Evolutionary conservation across 2,113 vertebrate genomes (phyloP), one percentile per base, ranked within the genome.

Genomic region (Centropristis striata): DNA sequence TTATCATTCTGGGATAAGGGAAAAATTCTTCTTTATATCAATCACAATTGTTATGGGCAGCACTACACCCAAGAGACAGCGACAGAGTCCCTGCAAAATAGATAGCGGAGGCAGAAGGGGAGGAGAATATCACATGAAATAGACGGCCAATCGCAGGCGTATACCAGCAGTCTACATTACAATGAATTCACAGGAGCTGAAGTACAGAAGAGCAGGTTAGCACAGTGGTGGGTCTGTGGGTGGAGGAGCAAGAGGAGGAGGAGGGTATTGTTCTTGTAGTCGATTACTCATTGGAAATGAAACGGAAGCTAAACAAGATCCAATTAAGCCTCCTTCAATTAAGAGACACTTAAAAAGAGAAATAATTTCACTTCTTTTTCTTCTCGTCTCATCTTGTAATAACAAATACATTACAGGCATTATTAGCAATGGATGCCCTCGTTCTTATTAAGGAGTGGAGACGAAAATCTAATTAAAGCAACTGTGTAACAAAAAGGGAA

Each of bases 391-490:
- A 37, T 91, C 75, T 83, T 91, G 92, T 93, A 93, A 84, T 87
- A 93, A 93, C 91, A 93, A 94, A 95, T 85, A 83, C 89, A 94
- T 92, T 92, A 90, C 93, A 91, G 91, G 83, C 89, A 88, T 95
- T 91, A 93, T 91, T 91, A 93, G 92, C 84, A 20, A 76, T 54
- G 77, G 82, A 85, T 77, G 75, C 84, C 75, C 81, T 81, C 37
- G 3, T 78, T 88, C 86, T 90, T 90, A 86, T 89, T 90, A 91
- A 79, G 75, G 70, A 60, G 72, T 63, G 51, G 65, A 75, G 72
- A 75, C 27, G 15, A 80, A 86, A 86, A 86, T 90, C 81, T 92
- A 95, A 95, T 95, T 94, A 94, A 89, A 90, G 81, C 28, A 58
- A 68, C 77, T 44, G 71, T 37, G 69, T 70, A 90, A 94, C 80